Evolutionary conservation across 2,113 vertebrate species (phyloP).

Genomic region (Calonectris borealis): DNA sequence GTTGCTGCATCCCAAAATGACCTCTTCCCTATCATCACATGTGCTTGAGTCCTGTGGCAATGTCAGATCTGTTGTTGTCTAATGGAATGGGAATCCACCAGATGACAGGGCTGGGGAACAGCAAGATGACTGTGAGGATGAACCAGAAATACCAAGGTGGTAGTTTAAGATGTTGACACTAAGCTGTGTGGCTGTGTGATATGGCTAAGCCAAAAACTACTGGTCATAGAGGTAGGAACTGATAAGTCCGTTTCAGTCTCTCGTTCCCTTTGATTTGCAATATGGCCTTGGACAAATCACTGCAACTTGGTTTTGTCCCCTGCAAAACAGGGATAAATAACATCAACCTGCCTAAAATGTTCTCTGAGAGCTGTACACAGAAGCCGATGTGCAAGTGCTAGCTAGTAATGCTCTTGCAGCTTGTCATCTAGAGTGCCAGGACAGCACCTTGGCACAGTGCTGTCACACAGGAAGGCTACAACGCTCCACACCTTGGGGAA

Average conservation of each 20-base stretch:
- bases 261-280: not conserved
- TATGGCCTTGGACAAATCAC: not conserved
- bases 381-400: not conserved
- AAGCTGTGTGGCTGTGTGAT: not conserved
- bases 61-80: not conserved
- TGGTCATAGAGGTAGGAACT: not conserved
- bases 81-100: not conserved
- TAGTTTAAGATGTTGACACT: not conserved
- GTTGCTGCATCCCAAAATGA: not conserved
- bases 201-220: not conserved
- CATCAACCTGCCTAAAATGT: not conserved
- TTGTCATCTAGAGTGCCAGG: not conserved
- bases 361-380: not conserved
- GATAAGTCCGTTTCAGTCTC: not conserved
- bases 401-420: not conserved
- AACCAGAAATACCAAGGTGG: not conserved
- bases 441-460: not conserved
- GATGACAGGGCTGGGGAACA: not conserved
- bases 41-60: not conserved
- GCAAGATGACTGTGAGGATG: not conserved
- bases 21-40: rapidly evolving
- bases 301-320: not conserved
- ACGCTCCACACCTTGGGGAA: not conserved
- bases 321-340: not conserved
- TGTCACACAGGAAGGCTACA: not conserved